Percentiles rank a stretch among this genome's conserved stretches.
Conservation (phyloP, 2,113 vertebrate genomes). For the Canis aureus region DNA sequence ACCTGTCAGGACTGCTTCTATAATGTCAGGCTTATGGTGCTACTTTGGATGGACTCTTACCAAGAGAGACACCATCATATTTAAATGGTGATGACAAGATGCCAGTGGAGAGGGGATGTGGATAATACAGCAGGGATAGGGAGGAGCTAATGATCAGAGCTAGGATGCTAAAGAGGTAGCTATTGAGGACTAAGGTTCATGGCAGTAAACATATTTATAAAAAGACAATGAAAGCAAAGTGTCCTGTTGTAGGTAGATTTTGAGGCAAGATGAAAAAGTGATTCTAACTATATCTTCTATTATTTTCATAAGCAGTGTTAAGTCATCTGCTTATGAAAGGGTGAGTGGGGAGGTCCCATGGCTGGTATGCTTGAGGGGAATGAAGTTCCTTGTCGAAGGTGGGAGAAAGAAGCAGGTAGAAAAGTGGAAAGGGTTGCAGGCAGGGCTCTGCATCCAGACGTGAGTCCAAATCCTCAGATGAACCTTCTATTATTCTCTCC, state of each 20-base stretch:
- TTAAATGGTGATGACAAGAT: background rate
- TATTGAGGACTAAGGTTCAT: background rate
- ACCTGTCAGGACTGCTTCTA: background rate
- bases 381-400: too few species aligned
- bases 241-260: too few species aligned
- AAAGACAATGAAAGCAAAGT: background rate
- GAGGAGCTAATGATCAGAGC: accelerated
- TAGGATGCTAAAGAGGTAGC: accelerated
- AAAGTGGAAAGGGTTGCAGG: too few species aligned
- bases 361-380: background rate
- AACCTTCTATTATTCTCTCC: background rate
- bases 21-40: background rate
- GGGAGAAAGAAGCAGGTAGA: background rate
- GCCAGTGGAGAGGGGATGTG: background rate
- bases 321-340: background rate
- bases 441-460: background rate
- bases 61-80: background rate
- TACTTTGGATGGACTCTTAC: background rate
- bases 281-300: background rate
- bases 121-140: background rate
- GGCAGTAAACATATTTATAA: background rate
- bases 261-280: background rate
- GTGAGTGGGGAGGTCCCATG: accelerated
- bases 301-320: background rate
- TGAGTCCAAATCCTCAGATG: accelerated